These are phyloP conservation scores for Ptychadena robeensis DNA, from an alignment of 2,797 vertebrate species.

Conservation along the genomic window DNA sequence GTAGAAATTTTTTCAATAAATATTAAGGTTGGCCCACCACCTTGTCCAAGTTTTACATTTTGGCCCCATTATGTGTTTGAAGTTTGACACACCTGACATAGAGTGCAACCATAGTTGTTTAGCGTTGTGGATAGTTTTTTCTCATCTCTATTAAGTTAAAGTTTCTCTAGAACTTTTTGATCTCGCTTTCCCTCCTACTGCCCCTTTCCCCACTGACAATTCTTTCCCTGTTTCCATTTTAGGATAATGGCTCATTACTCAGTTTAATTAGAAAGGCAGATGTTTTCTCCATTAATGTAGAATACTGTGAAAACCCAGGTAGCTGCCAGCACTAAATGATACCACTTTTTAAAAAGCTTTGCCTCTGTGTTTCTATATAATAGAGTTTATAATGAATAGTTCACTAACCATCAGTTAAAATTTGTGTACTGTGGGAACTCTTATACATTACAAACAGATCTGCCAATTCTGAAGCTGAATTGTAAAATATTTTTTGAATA, in stretches of 20 bases:
- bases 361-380: neutral
- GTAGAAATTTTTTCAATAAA: too few relatives aligned
- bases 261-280: constrained; percentile 44
- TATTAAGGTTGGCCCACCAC: too few relatives aligned
- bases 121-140: too few relatives aligned
- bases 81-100: too few relatives aligned
- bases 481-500: neutral
- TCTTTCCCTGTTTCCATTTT: neutral
- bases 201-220: constrained; percentile 10
- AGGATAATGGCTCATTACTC: constrained; percentile 38
- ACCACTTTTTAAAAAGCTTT: constrained; percentile 14
- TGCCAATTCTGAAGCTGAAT: neutral
- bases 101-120: too few relatives aligned
- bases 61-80: too few relatives aligned
- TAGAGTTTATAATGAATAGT: neutral
- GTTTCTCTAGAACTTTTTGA: too few relatives aligned
- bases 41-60: too few relatives aligned
- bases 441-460: neutral
- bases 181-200: too few relatives aligned
- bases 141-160: too few relatives aligned
- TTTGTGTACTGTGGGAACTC: neutral
- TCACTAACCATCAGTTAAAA: neutral
- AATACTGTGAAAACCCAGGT: neutral
- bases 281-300: constrained; percentile 7
- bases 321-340: constrained; percentile 29